Percentiles rank a stretch among this genome's conserved stretches.
Evolutionary conservation across 2,797 vertebrate genomes (phyloP).

Genomic region (Rhyacichthys aspro): DNA sequence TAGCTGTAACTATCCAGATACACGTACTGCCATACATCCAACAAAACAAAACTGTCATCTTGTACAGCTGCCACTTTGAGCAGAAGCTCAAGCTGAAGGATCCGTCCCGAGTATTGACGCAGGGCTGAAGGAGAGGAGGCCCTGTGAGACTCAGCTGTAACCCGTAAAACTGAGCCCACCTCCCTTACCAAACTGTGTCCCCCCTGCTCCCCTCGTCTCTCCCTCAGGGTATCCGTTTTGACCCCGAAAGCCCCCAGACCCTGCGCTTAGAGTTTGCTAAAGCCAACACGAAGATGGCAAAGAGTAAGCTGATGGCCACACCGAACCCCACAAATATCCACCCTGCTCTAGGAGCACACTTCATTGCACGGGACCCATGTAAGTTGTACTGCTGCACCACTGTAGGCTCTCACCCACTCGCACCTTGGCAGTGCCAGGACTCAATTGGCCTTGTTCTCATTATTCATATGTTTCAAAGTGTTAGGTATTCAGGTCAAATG

Average conservation of each 20-base stretch:
- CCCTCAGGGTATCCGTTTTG: slow-evolving; percentile 95
- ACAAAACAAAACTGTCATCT: not conserved
- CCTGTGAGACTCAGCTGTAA: slow-evolving; percentile 63
- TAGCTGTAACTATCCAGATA: too few relatives aligned
- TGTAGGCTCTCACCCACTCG: slow-evolving; percentile 77
- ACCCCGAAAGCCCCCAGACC: slow-evolving; percentile 98
- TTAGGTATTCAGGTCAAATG: slow-evolving; percentile 26
- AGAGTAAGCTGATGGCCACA: slow-evolving; percentile 99
- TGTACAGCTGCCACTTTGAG: not conserved
- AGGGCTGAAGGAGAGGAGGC: slow-evolving; percentile 54
- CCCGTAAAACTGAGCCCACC: slow-evolving; percentile 67
- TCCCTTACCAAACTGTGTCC: slow-evolving; percentile 76
- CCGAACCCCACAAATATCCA: slow-evolving; percentile 98
- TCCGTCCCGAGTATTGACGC: slow-evolving; percentile 56
- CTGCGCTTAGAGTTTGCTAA: slow-evolving; percentile 99
- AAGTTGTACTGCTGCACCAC: slow-evolving; percentile 86
- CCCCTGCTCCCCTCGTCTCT: slow-evolving; percentile 75
- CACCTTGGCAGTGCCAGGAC: slow-evolving; percentile 58
- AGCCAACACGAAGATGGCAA: slow-evolving; percentile 99
- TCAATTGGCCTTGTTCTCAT: slow-evolving; percentile 24
- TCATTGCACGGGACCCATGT: slow-evolving; percentile 99
- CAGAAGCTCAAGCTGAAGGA: slow-evolving; percentile 47
- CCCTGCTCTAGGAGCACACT: slow-evolving; percentile 98
- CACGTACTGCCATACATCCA: too few relatives aligned
- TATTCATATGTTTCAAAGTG: slow-evolving; percentile 13